phyloP scores from a whole-genome alignment of 2,113 vertebrate species.

The Ictalurus punctatus region DNA sequence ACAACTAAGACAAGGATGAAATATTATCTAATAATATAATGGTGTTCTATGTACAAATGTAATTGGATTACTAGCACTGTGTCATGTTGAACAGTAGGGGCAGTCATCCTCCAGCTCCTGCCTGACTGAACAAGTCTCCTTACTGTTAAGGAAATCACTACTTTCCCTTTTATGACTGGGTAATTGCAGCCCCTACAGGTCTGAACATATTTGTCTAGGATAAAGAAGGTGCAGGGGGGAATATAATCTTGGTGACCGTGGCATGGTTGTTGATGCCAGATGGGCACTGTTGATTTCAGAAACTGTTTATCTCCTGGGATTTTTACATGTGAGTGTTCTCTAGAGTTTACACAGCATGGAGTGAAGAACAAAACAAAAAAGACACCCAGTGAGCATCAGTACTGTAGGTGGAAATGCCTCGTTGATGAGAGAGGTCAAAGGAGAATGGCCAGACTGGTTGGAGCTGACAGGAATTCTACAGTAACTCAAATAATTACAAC shows the following conservation, averaged over 20 bases:
- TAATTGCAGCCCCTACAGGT: not conserved
- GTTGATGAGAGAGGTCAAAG: not conserved
- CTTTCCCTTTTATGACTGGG: not conserved
- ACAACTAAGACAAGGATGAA: not conserved
- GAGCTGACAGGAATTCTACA: not conserved
- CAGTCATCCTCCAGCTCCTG: conserved; percentile 43
- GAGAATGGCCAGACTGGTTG: not conserved
- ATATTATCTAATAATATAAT: not conserved
- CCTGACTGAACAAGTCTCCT: not conserved
- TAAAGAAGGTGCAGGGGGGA: no score
- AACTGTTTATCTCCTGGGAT: not conserved
- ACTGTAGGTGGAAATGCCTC: not conserved
- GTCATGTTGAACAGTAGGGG: conserved; percentile 54
- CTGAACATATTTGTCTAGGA: not conserved
- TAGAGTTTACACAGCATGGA: not conserved
- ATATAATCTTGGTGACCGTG: not conserved
- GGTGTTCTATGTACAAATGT: not conserved
- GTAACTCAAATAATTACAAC: not conserved
- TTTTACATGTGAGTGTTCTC: not conserved
- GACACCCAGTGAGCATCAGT: not conserved
- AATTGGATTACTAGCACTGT: conserved; percentile 43
- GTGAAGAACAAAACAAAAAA: not conserved
- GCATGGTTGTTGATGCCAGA: not conserved
- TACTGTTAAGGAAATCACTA: not conserved
- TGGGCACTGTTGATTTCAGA: no score